A percentile compares a stretch with the other conserved stretches of the same genome.
These are phyloP conservation scores for Latrodectus geometricus DNA, from an alignment of 1,140 invertebrate genomes.

Conservation along the genomic window DNA sequence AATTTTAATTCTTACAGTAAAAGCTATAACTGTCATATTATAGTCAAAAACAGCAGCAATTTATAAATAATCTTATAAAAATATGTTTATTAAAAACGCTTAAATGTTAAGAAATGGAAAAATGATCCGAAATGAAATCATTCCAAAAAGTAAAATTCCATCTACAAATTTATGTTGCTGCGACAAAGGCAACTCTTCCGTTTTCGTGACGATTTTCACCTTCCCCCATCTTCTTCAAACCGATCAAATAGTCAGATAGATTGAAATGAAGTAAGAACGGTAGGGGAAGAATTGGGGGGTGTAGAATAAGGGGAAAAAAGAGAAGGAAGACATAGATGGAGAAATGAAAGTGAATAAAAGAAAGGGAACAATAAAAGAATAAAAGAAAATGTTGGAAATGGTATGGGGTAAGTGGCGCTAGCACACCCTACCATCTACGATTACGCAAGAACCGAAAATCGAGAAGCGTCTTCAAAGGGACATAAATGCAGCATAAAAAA, in stretches of 20 bases:
- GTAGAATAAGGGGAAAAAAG: not conserved
- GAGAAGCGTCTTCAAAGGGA: slow-evolving; percentile 27
- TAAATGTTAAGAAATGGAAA: too few species aligned
- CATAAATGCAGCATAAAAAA: slow-evolving; percentile 1
- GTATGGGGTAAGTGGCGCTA: slow-evolving; percentile 15
- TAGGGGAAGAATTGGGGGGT: not conserved
- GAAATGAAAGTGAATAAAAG: slow-evolving; percentile 30
- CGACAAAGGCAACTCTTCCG: slow-evolving; percentile 9
- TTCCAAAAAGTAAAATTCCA: not conserved
- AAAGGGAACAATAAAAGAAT: not conserved
- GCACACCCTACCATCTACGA: slow-evolving; percentile 8
- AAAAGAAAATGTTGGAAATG: not conserved
- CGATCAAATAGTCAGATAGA: slow-evolving; percentile 45
- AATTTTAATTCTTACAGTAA: too few species aligned
- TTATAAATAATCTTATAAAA: too few species aligned
- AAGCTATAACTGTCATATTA: too few species aligned
- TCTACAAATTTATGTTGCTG: slow-evolving; percentile 35
- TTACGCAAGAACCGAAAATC: slow-evolving; percentile 34
- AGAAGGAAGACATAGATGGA: not conserved
- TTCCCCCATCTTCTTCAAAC: not conserved
- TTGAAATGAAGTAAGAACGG: slow-evolving; percentile 27
- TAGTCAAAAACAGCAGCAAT: too few species aligned
- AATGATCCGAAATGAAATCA: too few species aligned
- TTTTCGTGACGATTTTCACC: slow-evolving; percentile 27
- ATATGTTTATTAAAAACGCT: too few species aligned